Evolutionary conservation across 2,888 invertebrate species (phyloP), one percentile per base, ranked within the genome.

Genomic region (Patella pellucida): DNA sequence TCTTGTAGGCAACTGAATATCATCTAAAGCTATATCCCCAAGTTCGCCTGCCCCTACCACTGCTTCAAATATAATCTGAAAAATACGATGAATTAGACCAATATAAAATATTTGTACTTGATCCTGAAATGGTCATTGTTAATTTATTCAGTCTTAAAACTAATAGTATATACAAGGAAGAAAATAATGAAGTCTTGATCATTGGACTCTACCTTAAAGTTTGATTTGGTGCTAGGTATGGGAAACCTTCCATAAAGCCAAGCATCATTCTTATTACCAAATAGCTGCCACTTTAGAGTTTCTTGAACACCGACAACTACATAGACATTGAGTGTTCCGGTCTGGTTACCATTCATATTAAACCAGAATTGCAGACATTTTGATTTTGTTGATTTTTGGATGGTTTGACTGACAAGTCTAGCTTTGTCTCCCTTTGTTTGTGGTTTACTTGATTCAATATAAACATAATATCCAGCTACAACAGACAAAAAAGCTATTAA

Each of bases 281-380:
- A 75, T 1, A 84, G 79, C 12, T 79, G 77, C 87, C 87, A 86
- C 11, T 80, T 50, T 2, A 82, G 67, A 9, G 79, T 82, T 15
- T 76, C 72, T 1, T 74, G 76, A 12, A 69, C 68, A 16, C 80
- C 77, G 2, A 68, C 12, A 52, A 67, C 69, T 74, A 62, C 1
- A 71, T 83, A 86, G 3, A 88, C 82, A 52, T 81, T 85, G 16
- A 89, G 81, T 7, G 81, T 81, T 16, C 87, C 88, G 67, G 86
- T 85, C 16, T 82, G 70, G 2, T 71, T 19, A 0, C 89, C 89
- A 50, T 85, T 76, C 88, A 89, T 89, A 80, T 83, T 85, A 79
- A 88, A 89, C 83, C 85, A 89, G 82, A 89, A 89, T 27, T 79
- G 77, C 71, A 89, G 76, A 74, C 88, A 88, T 31, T 76, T n/a